Evolutionary conservation across 1,140 invertebrate species (phyloP), one percentile per base, ranked within the genome.

Genomic region (Macrotrachela quadricornifera): DNA sequence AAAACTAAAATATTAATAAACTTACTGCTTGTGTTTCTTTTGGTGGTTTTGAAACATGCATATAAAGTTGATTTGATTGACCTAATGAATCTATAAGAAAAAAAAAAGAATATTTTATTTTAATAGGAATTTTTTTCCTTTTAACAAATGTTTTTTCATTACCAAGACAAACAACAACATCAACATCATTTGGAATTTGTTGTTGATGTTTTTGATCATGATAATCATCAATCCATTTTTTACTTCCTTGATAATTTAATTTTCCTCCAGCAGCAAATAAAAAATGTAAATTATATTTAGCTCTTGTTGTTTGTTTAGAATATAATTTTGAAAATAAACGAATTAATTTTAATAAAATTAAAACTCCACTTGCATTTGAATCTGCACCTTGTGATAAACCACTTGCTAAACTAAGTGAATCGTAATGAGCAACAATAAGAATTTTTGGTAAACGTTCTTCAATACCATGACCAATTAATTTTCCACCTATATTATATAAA

Each of bases 41-140:
- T 1, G 91, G 90, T 9, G 85, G 84, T 70, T 95, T 92, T 0
- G 91, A 96, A 0, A 96, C 87, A 70, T 96, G 91, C 64, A 94
- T 77, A 57, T 80, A 79, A 1, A 96, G 65, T 0, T 73, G 63
- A 58, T 77, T 71, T 48, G 71, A 71, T 21, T 71, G n/a, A 68
- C 74, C 78, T 49, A 92, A 69, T 0, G 83, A 79, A 63, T 97
- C 92, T 30, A 30, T 4, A 30, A 30, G 8, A 4, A 8, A 30
- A 30, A 30, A 30, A 30, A 30, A n/a, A n/a, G n/a, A n/a, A n/a
- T n/a, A n/a, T n/a, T n/a, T n/a, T n/a, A n/a, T n/a, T n/a, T n/a
- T n/a, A n/a, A n/a, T n/a, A n/a, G n/a, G n/a, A n/a, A n/a, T n/a
- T n/a, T n/a, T n/a, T n/a, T n/a, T n/a, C n/a, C n/a, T n/a, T n/a